Evolutionary conservation across 2,888 invertebrate genomes (phyloP), one percentile per base, ranked within the genome.

Genomic region (Sylvicola fuscatus): DNA sequence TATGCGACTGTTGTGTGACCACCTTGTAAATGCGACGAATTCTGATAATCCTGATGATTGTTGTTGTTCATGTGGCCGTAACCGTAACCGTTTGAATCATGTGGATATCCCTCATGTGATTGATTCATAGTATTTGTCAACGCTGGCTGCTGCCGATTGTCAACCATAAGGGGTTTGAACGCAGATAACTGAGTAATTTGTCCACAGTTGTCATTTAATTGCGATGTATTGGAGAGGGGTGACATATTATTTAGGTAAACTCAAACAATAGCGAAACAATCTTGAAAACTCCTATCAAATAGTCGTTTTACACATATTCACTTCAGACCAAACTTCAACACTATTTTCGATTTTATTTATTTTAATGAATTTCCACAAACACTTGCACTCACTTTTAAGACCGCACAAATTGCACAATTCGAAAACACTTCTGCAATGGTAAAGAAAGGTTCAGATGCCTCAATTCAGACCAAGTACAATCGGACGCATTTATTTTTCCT

Each of bases 101-200:
- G 15, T 7, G 27, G 6, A 10, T 37, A 34, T 21, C 28, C 33
- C 16, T 37, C 33, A 6, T 29, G 29, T 29, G n/a, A 13, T 29
- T 29, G 29, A 13, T n/a, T 29, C 14, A 13, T 29, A 29, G 12
- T 29, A 13, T 29, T 29, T n/a, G 35, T 26, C 11, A 34, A 11
- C 31, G 15, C 32, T 12, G 13, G 29, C 14, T 27, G 26, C 32
- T 37, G 37, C 27, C 38, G 21, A 35, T 32, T 35, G 12, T 38
- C 38, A 27, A 21, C 16, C 15, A 38, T 34, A 8, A 38, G 28
- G 14, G 38, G 38, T 32, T 38, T 38, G 16, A 38, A 38, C 28
- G 38, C 38, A 17, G 38, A 38, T 29, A 29, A 29, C 14, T 29
- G 29, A 13, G 29, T 29, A 29, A 13, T 29, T 13, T 29, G 29